These are phyloP conservation scores for Listrodromus nycthemerus DNA, from an alignment of 2,888 invertebrate genomes.

Conservation along the genomic window DNA sequence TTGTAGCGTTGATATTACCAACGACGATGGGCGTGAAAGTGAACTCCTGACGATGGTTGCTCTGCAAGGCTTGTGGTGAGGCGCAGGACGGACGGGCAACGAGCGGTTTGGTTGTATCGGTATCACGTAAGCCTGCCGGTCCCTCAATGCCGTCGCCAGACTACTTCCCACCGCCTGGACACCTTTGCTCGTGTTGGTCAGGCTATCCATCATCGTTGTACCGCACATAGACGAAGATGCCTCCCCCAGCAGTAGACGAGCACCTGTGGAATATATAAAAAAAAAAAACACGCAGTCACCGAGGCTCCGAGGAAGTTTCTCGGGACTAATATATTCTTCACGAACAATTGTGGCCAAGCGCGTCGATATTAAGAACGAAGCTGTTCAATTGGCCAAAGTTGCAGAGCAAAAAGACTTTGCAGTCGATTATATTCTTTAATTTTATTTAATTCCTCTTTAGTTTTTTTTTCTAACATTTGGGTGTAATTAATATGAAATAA, in stretches of 20 bases:
- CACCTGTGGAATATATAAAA: constrained; percentile 53
- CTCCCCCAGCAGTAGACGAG: constrained; percentile 33
- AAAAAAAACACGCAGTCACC: too few relatives aligned
- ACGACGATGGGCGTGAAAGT: constrained; percentile 6
- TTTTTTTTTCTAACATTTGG: too few relatives aligned
- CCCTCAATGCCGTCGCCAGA: constrained; percentile 75
- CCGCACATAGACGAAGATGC: constrained; percentile 42
- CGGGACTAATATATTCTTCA: too few relatives aligned
- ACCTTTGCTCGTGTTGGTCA: constrained; percentile 30
- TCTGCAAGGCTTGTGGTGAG: constrained; percentile 70
- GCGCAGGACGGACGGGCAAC: constrained; percentile 79
- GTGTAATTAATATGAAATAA: too few relatives aligned
- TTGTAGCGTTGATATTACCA: neutral
- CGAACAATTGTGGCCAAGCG: too few relatives aligned
- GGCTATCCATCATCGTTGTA: constrained; percentile 41
- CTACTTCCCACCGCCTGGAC: constrained; percentile 59
- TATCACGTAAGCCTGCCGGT: constrained; percentile 75
- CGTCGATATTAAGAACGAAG: too few relatives aligned
- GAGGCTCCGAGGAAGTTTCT: too few relatives aligned
- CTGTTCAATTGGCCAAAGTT: too few relatives aligned
- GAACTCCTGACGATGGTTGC: constrained; percentile 23
- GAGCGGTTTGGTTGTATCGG: constrained; percentile 80
- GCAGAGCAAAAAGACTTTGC: too few relatives aligned
- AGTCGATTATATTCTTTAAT: too few relatives aligned
- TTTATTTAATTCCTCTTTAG: too few relatives aligned